Percentiles rank a stretch among this genome's conserved stretches.
Evolutionary conservation across 2,113 vertebrate genomes (phyloP).

Genomic region (Verasper variegatus): DNA sequence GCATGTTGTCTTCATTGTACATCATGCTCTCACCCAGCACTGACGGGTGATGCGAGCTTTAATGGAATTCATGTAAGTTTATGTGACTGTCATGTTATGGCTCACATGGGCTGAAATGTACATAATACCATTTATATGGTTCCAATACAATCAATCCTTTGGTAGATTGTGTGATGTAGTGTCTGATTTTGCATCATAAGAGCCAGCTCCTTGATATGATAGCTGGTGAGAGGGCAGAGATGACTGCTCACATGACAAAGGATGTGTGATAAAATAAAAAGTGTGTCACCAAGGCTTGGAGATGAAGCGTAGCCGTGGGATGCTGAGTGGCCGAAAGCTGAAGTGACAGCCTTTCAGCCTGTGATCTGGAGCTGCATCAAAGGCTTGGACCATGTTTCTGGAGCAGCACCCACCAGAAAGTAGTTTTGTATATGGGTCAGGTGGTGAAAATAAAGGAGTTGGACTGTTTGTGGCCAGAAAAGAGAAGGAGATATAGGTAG

Average conservation of each 20-base stretch:
- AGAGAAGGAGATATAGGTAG: slow-evolving; percentile 55
- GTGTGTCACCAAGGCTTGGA: slow-evolving; percentile 65
- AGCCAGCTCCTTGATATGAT: slow-evolving; percentile 32
- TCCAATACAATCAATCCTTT: slow-evolving; percentile 38
- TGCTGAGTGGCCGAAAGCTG: slow-evolving; percentile 69
- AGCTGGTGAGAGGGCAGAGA: slow-evolving; percentile 45
- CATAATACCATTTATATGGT: slow-evolving; percentile 48
- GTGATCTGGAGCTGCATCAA: slow-evolving; percentile 80
- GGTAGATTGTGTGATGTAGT: slow-evolving; percentile 23
- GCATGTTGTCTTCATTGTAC: slow-evolving; percentile 76
- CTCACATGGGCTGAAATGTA: slow-evolving; percentile 31
- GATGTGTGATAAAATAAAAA: slow-evolving; percentile 59
- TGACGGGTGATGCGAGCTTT: slow-evolving; percentile 37
- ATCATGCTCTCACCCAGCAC: slow-evolving; percentile 55
- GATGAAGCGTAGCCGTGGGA: slow-evolving; percentile 71
- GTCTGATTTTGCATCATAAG: slow-evolving; percentile 54
- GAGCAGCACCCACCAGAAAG: slow-evolving; percentile 82
- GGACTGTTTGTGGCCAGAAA: slow-evolving; percentile 54
- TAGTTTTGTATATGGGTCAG: slow-evolving; percentile 82
- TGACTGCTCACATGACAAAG: slow-evolving; percentile 54
- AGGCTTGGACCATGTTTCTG: slow-evolving; percentile 79
- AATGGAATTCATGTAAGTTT: slow-evolving; percentile 33
- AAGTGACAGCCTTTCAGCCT: slow-evolving; percentile 74
- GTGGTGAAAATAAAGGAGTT: slow-evolving; percentile 68
- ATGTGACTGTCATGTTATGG: slow-evolving; percentile 44